These are phyloP conservation scores for Marmota flaviventris DNA, from an alignment of 2,113 vertebrate genomes.

Conservation along the genomic window DNA sequence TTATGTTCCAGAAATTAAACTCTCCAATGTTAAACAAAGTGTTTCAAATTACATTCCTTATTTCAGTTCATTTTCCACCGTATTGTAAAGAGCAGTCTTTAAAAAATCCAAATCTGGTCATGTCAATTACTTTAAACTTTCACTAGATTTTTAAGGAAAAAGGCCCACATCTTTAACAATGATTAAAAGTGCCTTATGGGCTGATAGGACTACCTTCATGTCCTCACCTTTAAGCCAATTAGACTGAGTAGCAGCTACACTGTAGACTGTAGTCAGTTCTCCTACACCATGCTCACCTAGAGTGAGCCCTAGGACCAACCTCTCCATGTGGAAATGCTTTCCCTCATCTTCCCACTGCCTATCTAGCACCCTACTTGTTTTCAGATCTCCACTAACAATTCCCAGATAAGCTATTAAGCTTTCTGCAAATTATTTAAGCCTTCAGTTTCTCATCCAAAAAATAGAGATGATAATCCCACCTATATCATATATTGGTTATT, in stretches of 20 bases:
- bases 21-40: slow-evolving; percentile 22
- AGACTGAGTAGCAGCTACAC: not conserved
- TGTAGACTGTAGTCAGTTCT: not conserved
- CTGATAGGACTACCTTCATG: not conserved
- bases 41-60: slow-evolving; percentile 30
- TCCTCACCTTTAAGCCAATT: not conserved
- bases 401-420: not conserved
- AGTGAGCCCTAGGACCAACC: not conserved
- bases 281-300: not conserved
- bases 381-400: not conserved
- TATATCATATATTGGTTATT: not conserved
- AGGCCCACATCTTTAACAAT: not conserved
- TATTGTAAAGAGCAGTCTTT: not conserved
- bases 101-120: slow-evolving; percentile 20
- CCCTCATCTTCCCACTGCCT: not conserved
- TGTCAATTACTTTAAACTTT: not conserved
- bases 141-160: not conserved
- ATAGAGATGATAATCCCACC: not conserved
- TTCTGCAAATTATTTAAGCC: not conserved
- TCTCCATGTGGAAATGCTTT: not conserved
- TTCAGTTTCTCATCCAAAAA: not conserved
- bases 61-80: not conserved
- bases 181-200: not conserved
- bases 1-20: slow-evolving; percentile 52
- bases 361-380: not conserved